Evolutionary conservation across 2,797 vertebrate genomes (phyloP).

Genomic region (Characodon lateralis): DNA sequence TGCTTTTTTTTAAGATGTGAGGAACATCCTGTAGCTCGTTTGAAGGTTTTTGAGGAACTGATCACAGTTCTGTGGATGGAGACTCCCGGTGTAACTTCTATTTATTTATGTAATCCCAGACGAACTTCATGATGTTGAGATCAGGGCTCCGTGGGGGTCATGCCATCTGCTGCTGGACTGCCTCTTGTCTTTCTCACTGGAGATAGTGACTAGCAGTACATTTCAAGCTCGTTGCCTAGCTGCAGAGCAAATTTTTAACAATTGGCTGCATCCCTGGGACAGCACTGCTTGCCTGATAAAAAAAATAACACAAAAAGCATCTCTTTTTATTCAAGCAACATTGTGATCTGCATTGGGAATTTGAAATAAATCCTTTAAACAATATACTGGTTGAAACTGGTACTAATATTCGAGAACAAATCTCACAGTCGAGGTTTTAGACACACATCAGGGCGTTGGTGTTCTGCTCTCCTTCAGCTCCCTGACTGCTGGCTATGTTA

Average conservation of each 20-base stretch:
- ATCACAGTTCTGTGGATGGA: background rate
- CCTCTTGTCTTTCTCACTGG: conserved; percentile 1
- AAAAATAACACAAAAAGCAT: background rate
- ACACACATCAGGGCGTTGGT: background rate
- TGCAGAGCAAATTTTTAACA: conserved; percentile 5
- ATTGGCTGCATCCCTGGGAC: background rate
- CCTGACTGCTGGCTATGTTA: conserved; percentile 8
- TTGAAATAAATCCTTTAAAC: background rate
- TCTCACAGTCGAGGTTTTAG: background rate
- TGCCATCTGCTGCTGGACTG: conserved; percentile 13
- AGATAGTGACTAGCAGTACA: conserved; percentile 5
- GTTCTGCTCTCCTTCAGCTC: conserved; percentile 11
- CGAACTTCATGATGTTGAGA: conserved; percentile 2
- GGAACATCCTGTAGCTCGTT: background rate
- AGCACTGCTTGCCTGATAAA: background rate
- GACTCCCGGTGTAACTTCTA: background rate
- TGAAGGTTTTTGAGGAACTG: background rate
- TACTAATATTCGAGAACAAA: background rate
- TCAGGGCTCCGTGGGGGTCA: conserved; percentile 15
- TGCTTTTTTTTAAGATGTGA: background rate
- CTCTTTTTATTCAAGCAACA: background rate
- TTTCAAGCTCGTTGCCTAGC: conserved; percentile 20
- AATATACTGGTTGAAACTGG: background rate
- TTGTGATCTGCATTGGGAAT: background rate
- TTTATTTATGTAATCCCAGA: background rate